These are phyloP conservation scores for Trichosurus vulpecula DNA, from an alignment of 2,797 vertebrate species.

Conservation along the genomic window DNA sequence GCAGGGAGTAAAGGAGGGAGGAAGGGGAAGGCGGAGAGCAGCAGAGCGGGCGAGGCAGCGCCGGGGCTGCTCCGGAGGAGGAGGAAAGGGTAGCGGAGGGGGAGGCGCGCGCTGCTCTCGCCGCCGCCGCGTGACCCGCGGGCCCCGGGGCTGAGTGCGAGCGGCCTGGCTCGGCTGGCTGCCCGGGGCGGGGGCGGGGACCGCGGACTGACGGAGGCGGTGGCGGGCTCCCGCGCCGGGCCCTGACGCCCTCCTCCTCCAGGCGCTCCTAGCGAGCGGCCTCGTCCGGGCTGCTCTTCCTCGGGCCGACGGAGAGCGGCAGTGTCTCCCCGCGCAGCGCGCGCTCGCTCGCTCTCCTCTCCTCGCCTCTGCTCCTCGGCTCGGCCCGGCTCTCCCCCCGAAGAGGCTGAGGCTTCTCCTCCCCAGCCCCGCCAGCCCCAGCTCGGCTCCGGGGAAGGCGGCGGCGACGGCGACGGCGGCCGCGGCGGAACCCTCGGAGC, in stretches of 20 bases:
- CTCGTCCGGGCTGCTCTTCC: conserved; percentile 74
- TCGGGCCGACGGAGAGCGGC: conserved; percentile 77
- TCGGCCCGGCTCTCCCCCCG: conserved; percentile 77
- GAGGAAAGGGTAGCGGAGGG: conserved; percentile 50
- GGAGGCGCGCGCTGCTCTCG: conserved; percentile 67
- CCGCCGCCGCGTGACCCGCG: conserved; percentile 63
- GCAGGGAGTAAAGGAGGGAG: conserved; percentile 25
- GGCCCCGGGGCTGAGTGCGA: conserved; percentile 51
- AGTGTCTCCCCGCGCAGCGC: conserved; percentile 76
- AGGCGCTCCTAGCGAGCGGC: conserved; percentile 57
- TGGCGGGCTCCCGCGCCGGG: neutral
- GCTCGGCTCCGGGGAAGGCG: conserved; percentile 78
- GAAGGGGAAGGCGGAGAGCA: conserved; percentile 60
- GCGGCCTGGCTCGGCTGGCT: conserved; percentile 32
- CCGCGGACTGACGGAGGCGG: neutral
- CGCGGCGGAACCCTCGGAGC: conserved; percentile 74
- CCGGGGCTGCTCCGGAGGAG: conserved; percentile 69
- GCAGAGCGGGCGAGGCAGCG: conserved; percentile 67
- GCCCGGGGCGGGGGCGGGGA: conserved; percentile 64
- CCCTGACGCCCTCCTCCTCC: conserved; percentile 46
- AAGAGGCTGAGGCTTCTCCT: conserved; percentile 67
- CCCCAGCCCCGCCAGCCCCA: conserved; percentile 78
- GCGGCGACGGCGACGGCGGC: conserved; percentile 57
- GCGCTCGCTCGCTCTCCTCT: conserved; percentile 52
- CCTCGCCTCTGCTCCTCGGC: conserved; percentile 45